Conservation (phyloP, 2,113 vertebrate genomes). For the Sigmodon hispidus region DNA sequence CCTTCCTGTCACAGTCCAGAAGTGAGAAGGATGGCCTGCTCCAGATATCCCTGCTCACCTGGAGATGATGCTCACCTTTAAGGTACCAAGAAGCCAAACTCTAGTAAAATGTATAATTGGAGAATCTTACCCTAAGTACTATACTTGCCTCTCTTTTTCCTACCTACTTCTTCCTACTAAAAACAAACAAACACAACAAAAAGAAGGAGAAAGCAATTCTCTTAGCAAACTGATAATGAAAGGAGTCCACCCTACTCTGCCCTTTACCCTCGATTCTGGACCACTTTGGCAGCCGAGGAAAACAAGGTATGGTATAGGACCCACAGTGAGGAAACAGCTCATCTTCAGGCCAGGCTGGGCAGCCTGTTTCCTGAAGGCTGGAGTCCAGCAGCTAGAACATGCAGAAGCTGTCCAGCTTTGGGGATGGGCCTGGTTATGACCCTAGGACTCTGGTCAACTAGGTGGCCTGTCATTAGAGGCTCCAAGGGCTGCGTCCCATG, state of each 20-base stretch:
- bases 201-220: neutral
- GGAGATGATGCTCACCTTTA: neutral
- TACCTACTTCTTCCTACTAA: neutral
- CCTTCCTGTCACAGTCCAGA: neutral
- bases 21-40: neutral
- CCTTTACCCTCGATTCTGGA: neutral
- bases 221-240: neutral
- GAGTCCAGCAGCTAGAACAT: neutral
- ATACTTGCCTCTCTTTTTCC: neutral
- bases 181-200: neutral
- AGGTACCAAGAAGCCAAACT: neutral
- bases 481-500: neutral
- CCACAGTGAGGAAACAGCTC: fast-evolving
- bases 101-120: neutral
- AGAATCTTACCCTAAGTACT: neutral
- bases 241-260: neutral
- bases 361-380: neutral
- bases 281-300: neutral
- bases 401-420: neutral
- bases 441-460: neutral
- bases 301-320: neutral
- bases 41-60: neutral
- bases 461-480: neutral
- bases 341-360: neutral
- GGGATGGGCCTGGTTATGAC: neutral